Conservation (phyloP, 2,113 vertebrate species). For the Chloropsis cyanopogon region DNA sequence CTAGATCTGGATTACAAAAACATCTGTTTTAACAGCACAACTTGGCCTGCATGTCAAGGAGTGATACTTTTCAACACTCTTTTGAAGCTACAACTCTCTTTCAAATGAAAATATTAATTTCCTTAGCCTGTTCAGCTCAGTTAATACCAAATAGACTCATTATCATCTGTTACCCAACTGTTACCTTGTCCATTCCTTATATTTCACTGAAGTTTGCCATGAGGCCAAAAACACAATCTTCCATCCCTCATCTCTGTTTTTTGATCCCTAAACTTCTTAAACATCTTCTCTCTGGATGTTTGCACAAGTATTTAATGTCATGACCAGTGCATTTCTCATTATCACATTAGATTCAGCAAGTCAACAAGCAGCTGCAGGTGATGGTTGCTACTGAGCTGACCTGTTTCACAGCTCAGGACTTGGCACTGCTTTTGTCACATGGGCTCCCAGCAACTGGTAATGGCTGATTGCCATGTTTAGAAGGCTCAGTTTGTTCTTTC, state of each 20-base stretch:
- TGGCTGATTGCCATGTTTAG: background rate
- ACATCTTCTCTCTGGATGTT: background rate
- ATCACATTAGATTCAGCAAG: constrained; percentile 6
- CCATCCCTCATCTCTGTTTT: background rate
- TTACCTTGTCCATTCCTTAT: background rate
- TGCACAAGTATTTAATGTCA: background rate
- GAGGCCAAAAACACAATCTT: background rate
- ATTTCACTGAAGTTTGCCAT: background rate
- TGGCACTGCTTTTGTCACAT: background rate
- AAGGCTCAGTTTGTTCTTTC: background rate
- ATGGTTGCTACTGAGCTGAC: constrained; percentile 8
- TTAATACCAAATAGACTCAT: background rate
- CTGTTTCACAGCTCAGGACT: background rate
- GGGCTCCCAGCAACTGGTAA: background rate
- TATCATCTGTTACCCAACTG: background rate
- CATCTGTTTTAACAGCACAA: background rate
- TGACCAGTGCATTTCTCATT: background rate
- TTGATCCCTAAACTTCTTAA: background rate
- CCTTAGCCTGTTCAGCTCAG: background rate
- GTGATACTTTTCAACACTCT: background rate
- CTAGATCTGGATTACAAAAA: background rate
- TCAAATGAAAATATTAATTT: constrained; percentile 4
- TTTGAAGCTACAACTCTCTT: background rate
- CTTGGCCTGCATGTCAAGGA: background rate
- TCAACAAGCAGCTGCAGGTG: constrained; percentile 31